Conservation (phyloP, 2,797 vertebrate species). For the Cuniculus paca region DNA sequence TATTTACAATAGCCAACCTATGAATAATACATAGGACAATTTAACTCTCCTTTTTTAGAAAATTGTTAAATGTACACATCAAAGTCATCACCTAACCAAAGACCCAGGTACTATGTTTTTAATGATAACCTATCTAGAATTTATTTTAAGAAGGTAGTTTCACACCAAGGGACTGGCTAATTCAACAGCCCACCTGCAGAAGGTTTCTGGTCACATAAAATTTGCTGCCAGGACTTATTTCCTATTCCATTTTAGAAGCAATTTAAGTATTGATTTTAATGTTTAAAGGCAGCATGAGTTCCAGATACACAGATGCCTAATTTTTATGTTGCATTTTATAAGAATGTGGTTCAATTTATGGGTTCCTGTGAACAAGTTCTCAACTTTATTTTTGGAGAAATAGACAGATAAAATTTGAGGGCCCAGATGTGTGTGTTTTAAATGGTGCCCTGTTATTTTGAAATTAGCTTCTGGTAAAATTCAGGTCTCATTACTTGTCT, state of each 20-base stretch:
- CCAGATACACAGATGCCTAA: conserved; percentile 70
- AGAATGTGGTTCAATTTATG: conserved; percentile 44
- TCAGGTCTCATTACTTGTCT: conserved; percentile 9
- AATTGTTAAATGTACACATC: conserved; percentile 23
- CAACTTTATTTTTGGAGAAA: conserved; percentile 67
- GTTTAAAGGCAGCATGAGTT: conserved; percentile 63
- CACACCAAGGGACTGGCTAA: background rate
- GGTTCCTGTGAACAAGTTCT: conserved; percentile 55
- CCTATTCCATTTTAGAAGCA: conserved; percentile 60
- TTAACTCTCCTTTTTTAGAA: background rate
- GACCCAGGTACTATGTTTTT: background rate
- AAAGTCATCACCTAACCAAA: conserved; percentile 16
- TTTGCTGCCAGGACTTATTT: conserved; percentile 54
- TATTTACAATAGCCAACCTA: background rate
- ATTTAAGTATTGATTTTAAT: conserved; percentile 65
- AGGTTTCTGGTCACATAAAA: conserved; percentile 64
- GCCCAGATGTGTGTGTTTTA: conserved; percentile 29
- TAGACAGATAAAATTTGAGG: conserved; percentile 43
- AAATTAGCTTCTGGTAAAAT: conserved; percentile 65
- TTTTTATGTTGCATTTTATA: conserved; percentile 68
- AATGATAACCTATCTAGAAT: conserved; percentile 1
- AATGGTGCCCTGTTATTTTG: conserved; percentile 17
- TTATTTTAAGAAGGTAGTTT: conserved; percentile 58
- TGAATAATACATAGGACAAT: background rate
- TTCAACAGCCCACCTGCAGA: conserved; percentile 64